These are phyloP conservation scores for Hybos culiciformis DNA, from an alignment of 2,888 invertebrate genomes.

Conservation along the genomic window DNA sequence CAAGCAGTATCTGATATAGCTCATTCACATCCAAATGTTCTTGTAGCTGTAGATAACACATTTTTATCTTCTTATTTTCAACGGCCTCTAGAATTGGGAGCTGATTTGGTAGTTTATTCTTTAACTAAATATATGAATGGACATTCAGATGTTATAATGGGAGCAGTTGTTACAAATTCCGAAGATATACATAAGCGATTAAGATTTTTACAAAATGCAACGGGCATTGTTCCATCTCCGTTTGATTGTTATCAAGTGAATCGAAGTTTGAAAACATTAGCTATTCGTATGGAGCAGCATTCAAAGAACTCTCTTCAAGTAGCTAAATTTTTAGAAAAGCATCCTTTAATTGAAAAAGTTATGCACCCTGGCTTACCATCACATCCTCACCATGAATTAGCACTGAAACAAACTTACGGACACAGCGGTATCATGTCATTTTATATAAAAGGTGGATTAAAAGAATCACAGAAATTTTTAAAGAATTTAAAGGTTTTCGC, in stretches of 20 bases:
- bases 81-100: conserved; percentile 79
- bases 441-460: conserved; percentile 62
- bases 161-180: conserved; percentile 63
- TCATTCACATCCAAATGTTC: conserved; percentile 36
- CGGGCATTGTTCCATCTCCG: conserved; percentile 85
- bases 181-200: conserved; percentile 57
- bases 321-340: conserved; percentile 67
- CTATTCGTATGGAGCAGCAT: conserved; percentile 82
- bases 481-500: conserved; percentile 64
- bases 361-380: conserved; percentile 73
- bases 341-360: conserved; percentile 67
- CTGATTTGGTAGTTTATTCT: conserved; percentile 83
- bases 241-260: conserved; percentile 92
- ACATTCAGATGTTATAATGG: conserved; percentile 96
- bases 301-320: conserved; percentile 62
- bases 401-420: conserved; percentile 67
- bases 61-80: conserved; percentile 85
- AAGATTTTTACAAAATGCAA: conserved; percentile 67
- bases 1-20: conserved; percentile 50
- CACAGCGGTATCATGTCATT: conserved; percentile 90
- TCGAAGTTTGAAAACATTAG: conserved; percentile 84
- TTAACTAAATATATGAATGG: conserved; percentile 98
- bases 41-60: conserved; percentile 84
- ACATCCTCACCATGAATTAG: conserved; percentile 74
- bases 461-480: conserved; percentile 60